phyloP scores from a whole-genome alignment of 2,113 vertebrate species.

The Oophaga pumilio region DNA sequence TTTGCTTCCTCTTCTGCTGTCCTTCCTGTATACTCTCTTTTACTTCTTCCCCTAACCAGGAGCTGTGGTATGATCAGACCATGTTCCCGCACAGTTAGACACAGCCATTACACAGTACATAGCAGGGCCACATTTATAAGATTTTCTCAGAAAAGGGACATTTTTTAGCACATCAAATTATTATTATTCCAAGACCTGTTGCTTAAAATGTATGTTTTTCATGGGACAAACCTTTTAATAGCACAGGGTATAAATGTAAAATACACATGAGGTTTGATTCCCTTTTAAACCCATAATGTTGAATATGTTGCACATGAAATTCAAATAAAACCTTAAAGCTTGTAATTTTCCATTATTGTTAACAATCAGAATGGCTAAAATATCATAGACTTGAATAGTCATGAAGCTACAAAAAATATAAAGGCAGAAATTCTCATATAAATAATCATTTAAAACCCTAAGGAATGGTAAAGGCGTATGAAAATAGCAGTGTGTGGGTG shows the following conservation, averaged over 20 bases:
- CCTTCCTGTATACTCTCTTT: too few relatives aligned
- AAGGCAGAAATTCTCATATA: neutral
- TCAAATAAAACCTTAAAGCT: neutral
- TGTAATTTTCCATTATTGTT: neutral
- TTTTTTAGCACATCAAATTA: too few relatives aligned
- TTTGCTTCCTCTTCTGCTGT: too few relatives aligned
- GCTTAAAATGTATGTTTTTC: too few relatives aligned
- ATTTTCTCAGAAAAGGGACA: too few relatives aligned
- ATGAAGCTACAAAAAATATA: neutral
- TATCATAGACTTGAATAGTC: constrained; percentile 8
- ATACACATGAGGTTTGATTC: neutral
- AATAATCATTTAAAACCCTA: constrained; percentile 42
- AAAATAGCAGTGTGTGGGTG: constrained; percentile 55
- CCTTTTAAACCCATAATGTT: neutral
- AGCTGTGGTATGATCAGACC: too few relatives aligned
- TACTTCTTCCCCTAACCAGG: too few relatives aligned
- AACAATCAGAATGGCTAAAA: neutral
- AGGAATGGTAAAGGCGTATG: constrained; percentile 16
- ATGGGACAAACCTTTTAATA: neutral
- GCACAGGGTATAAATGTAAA: neutral
- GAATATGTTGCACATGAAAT: neutral
- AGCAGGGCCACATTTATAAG: too few relatives aligned
- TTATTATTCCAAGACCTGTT: too few relatives aligned
- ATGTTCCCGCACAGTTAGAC: too few relatives aligned
- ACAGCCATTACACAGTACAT: too few relatives aligned